Conservation (phyloP, 2,888 invertebrate genomes). For the Apamea monoglypha region DNA sequence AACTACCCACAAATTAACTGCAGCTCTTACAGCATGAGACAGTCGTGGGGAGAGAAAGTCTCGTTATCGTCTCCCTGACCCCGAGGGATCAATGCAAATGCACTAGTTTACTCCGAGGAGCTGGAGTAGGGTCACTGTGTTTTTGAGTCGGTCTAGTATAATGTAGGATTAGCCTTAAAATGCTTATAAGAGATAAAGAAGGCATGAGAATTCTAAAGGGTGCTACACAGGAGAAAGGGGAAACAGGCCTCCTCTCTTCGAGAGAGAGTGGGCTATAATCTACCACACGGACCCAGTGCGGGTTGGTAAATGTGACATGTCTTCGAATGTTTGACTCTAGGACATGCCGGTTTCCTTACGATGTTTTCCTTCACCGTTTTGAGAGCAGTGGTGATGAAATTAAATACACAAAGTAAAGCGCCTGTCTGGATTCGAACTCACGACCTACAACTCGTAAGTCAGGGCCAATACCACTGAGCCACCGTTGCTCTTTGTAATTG, state of each 20-base stretch:
- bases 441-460: too few relatives aligned
- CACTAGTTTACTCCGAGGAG: conserved; percentile 1
- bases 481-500: too few relatives aligned
- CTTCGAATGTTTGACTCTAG: too few relatives aligned
- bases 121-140: conserved; percentile 32
- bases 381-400: too few relatives aligned
- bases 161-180: background rate
- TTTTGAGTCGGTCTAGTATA: background rate
- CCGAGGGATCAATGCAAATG: conserved; percentile 54
- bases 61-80: conserved; percentile 54
- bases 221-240: too few relatives aligned
- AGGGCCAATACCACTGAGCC: too few relatives aligned
- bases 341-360: too few relatives aligned
- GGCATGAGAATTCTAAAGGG: background rate
- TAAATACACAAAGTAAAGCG: too few relatives aligned
- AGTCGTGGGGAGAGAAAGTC: conserved; percentile 3
- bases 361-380: too few relatives aligned
- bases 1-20: conserved; percentile 35
- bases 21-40: conserved; percentile 33
- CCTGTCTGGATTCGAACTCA: too few relatives aligned
- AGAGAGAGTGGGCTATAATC: too few relatives aligned
- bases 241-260: background rate
- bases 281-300: background rate
- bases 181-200: background rate
- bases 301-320: background rate